Evolutionary conservation across 2,113 vertebrate species (phyloP).

Genomic region (Embiotoca jacksoni): DNA sequence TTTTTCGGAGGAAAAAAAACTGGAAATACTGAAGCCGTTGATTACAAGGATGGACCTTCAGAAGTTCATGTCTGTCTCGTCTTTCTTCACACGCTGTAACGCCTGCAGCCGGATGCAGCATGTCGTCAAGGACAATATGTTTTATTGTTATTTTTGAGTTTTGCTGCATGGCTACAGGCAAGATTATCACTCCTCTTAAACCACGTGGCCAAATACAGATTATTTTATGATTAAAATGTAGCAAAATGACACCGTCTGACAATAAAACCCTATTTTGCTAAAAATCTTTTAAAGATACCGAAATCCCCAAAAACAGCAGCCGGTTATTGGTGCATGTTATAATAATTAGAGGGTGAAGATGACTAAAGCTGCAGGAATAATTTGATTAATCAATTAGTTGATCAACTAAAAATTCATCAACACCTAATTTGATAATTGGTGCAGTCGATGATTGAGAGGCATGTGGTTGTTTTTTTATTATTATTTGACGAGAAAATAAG

Average conservation of each 20-base stretch:
- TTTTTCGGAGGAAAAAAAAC: constrained; percentile 10
- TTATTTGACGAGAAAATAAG: no score
- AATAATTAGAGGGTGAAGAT: no score
- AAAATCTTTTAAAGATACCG: constrained; percentile 3
- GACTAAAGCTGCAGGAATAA: no score
- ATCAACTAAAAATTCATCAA: no score
- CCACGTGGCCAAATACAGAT: background rate
- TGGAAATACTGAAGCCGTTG: constrained; percentile 6
- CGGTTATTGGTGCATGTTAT: background rate
- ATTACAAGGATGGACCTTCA: constrained; percentile 11
- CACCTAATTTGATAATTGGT: no score
- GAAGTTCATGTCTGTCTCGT: background rate
- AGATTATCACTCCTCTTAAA: constrained; percentile 7
- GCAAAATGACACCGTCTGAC: background rate
- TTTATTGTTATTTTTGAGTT: background rate
- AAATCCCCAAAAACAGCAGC: constrained; percentile 2
- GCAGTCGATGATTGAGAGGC: no score
- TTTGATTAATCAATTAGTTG: no score
- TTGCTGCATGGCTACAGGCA: constrained; percentile 10
- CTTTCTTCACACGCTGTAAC: background rate
- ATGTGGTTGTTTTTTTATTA: no score
- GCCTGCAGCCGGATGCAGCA: constrained; percentile 18
- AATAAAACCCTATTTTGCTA: background rate
- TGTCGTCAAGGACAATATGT: background rate
- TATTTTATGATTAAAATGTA: background rate